A percentile compares a stretch with the other conserved stretches of the same genome.
Evolutionary conservation across 2,888 invertebrate genomes (phyloP).

Genomic region (Eupeodes luniger): DNA sequence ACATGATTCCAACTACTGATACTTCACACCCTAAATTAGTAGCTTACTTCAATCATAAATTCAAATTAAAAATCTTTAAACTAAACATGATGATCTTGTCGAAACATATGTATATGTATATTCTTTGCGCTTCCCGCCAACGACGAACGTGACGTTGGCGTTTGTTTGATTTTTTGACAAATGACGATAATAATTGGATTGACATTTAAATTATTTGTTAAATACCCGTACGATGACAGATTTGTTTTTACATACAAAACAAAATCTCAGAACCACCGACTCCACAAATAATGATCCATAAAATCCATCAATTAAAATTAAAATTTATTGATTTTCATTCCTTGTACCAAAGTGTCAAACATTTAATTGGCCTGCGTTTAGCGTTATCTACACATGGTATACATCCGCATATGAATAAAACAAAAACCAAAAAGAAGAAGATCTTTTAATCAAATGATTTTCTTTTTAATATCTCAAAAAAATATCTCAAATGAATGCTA

Average conservation of each 20-base stretch:
- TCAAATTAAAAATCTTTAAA: too few relatives aligned
- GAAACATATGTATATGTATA: too few relatives aligned
- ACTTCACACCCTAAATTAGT: too few relatives aligned
- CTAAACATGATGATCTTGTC: too few relatives aligned
- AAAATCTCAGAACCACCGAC: not conserved
- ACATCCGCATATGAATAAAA: slow-evolving; percentile 3
- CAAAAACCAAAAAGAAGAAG: not conserved
- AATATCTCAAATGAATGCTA: slow-evolving; percentile 32
- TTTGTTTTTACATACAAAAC: not conserved
- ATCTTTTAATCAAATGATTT: slow-evolving; percentile 31
- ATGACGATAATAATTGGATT: slow-evolving; percentile 5
- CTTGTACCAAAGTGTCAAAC: slow-evolving; percentile 20
- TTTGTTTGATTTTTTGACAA: not conserved
- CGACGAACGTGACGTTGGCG: not conserved
- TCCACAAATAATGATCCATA: slow-evolving; percentile 30
- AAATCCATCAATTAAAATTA: slow-evolving; percentile 36
- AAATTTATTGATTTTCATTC: slow-evolving; percentile 42
- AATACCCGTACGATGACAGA: slow-evolving; percentile 24
- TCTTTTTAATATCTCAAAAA: slow-evolving; percentile 20
- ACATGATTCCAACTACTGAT: too few relatives aligned
- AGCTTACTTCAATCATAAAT: too few relatives aligned
- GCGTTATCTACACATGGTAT: slow-evolving; percentile 1
- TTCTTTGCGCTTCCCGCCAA: not conserved
- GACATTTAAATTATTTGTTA: slow-evolving; percentile 35
- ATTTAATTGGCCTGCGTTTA: slow-evolving; percentile 36